Conservation (phyloP, 23 tunicate genomes). For the Clavelina lepadiformis region DNA sequence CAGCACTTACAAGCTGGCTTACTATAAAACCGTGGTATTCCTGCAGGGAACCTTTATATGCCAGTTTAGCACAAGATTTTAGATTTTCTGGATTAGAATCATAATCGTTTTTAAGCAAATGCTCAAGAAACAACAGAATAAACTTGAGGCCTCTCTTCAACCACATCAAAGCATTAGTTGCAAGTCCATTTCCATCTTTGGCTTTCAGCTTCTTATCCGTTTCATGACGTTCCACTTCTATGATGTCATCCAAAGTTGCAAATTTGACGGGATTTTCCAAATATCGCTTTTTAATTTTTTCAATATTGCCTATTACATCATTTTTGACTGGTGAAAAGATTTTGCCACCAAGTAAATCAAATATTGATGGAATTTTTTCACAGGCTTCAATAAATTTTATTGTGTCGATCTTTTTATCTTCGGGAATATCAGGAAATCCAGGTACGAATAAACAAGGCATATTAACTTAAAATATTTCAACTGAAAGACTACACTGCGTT, state of each 20-base stretch:
- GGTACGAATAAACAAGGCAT: constrained; percentile 46
- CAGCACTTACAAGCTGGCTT: constrained; percentile 52
- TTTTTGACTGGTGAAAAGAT: constrained; percentile 89
- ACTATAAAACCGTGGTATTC: constrained; percentile 85
- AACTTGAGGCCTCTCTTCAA: constrained; percentile 85
- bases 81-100: constrained; percentile 43
- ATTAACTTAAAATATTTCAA: too few relatives aligned
- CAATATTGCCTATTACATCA: constrained; percentile 88
- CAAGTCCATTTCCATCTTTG: constrained; percentile 83
- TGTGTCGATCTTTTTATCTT: constrained; percentile 53
- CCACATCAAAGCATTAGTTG: constrained; percentile 99
- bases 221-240: constrained; percentile 51
- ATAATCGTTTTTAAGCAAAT: constrained; percentile 71
- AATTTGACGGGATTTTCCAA: constrained; percentile 59
- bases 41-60: constrained; percentile 68
- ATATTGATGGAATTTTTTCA: constrained; percentile 53
- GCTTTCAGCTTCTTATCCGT: constrained; percentile 63
- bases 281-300: constrained; percentile 62
- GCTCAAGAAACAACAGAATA: constrained; percentile 69
- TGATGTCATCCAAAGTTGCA: constrained; percentile 53
- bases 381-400: constrained; percentile 67
- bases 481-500: too few relatives aligned
- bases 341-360: constrained; percentile 85
- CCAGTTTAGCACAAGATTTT: constrained; percentile 58
- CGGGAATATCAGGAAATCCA: constrained; percentile 53